phyloP scores from a whole-genome alignment of 2,113 vertebrate genomes.

The Oncorhynchus masou region DNA sequence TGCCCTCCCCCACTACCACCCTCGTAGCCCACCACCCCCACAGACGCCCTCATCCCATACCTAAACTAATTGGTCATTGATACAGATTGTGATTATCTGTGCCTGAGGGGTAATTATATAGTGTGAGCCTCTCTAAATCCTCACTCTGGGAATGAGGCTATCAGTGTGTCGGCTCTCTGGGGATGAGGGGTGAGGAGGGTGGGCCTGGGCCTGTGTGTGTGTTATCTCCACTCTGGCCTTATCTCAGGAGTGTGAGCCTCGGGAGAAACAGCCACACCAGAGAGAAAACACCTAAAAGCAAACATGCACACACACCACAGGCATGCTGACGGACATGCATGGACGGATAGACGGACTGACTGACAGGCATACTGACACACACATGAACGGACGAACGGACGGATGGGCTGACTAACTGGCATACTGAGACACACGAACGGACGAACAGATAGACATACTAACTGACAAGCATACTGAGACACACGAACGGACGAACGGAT shows the following conservation, averaged over 20 bases:
- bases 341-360: background rate
- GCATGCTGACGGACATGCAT: background rate
- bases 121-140: constrained; percentile 68
- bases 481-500: background rate
- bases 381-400: background rate
- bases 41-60: constrained; percentile 56
- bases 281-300: constrained; percentile 8
- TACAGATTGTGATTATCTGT: constrained; percentile 68
- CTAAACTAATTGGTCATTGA: constrained; percentile 69
- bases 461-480: background rate
- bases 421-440: background rate
- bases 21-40: constrained; percentile 37
- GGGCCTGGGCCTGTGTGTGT: constrained; percentile 56
- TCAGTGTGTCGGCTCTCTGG: constrained; percentile 53
- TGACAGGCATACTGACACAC: background rate
- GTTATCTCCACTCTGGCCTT: constrained; percentile 68
- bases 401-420: background rate
- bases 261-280: constrained; percentile 68
- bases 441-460: background rate
- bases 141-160: constrained; percentile 58
- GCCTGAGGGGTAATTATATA: constrained; percentile 64
- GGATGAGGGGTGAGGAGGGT: constrained; percentile 28
- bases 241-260: constrained; percentile 69
- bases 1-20: constrained; percentile 9
- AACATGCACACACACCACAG: background rate